These are phyloP conservation scores for Xiphorhynchus elegans DNA, from an alignment of 2,113 vertebrate species.

Conservation along the genomic window DNA sequence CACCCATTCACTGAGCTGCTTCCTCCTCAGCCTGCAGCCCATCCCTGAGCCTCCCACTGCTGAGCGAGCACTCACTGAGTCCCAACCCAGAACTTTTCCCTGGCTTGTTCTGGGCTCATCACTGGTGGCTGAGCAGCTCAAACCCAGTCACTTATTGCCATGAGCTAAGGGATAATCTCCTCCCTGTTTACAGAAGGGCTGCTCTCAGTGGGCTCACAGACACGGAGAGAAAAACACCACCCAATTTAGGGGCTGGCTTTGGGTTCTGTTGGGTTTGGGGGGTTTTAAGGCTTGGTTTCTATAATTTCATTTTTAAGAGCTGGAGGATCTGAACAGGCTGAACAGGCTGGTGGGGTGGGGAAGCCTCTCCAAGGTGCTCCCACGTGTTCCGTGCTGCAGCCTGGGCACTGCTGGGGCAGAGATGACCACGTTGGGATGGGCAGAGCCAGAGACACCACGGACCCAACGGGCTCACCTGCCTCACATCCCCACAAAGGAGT, in stretches of 20 bases:
- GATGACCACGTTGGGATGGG: rapidly evolving
- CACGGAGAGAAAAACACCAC: background rate
- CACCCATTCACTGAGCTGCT: no score
- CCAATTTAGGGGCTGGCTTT: background rate
- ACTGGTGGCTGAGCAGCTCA: no score
- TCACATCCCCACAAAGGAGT: rapidly evolving
- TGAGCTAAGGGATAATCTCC: background rate
- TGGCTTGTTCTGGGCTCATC: no score
- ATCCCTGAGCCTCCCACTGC: no score
- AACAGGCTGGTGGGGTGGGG: background rate
- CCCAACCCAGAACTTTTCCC: no score
- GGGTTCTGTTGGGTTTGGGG: background rate
- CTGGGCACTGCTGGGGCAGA: background rate
- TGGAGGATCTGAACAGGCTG: background rate
- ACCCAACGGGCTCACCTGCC: rapidly evolving
- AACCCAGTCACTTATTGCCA: background rate
- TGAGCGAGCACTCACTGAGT: no score
- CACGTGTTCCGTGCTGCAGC: background rate
- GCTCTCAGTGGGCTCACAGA: background rate
- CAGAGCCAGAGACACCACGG: background rate
- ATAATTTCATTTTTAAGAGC: background rate
- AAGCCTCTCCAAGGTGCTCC: background rate
- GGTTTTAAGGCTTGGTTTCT: background rate
- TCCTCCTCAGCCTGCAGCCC: no score
- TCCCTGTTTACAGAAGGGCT: background rate